phyloP scores from a whole-genome alignment of 2,888 invertebrate genomes.

The Punctoribates punctum region DNA sequence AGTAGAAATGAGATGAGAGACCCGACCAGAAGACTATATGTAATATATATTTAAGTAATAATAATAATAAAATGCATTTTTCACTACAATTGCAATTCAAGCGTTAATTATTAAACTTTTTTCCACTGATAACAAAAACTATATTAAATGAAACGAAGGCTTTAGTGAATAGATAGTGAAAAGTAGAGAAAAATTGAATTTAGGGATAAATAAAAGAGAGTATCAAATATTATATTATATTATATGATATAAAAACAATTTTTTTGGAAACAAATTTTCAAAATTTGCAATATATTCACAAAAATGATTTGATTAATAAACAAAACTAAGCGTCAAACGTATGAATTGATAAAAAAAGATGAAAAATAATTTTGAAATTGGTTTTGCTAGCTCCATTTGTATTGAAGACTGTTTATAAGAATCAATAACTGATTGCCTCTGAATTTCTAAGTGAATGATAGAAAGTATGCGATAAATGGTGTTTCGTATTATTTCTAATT shows the following conservation, averaged over 20 bases:
- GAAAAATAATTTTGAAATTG: too few relatives aligned
- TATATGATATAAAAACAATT: constrained; percentile 17
- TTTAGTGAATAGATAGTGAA: constrained; percentile 15
- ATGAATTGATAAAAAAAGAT: too few relatives aligned
- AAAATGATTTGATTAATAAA: not conserved
- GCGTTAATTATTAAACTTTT: constrained; percentile 31
- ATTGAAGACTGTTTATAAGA: too few relatives aligned
- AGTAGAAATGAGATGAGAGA: not conserved
- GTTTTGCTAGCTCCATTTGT: too few relatives aligned
- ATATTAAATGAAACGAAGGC: not conserved
- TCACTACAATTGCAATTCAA: constrained; percentile 32
- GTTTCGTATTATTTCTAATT: not conserved
- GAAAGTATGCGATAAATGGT: not conserved
- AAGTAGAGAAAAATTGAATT: not conserved
- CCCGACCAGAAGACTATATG: not conserved
- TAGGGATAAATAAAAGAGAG: not conserved
- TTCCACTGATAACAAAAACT: constrained; percentile 21
- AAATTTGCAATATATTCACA: not conserved
- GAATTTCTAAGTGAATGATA: not conserved
- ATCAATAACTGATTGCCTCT: too few relatives aligned
- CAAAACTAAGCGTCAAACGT: too few relatives aligned
- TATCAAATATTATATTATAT: not conserved
- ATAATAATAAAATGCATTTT: constrained; percentile 15
- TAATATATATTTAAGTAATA: constrained; percentile 15
- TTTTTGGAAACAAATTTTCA: constrained; percentile 20